These are phyloP conservation scores for Drosophila percnosoma DNA, from an alignment of 2,888 invertebrate species.

Conservation along the genomic window DNA sequence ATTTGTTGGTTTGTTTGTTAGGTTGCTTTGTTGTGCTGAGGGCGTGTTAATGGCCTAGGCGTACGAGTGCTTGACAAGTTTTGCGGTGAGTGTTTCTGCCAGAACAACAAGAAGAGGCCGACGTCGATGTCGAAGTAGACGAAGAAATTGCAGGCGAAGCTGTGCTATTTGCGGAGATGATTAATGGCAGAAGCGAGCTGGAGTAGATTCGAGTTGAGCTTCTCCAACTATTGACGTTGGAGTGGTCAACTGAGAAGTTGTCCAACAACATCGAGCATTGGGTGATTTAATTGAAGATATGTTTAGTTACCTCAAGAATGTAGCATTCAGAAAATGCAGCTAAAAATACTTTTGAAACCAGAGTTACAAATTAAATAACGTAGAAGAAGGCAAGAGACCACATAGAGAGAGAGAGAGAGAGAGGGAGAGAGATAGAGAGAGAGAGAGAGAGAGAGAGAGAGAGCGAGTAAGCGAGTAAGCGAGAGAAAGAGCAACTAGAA, in stretches of 20 bases:
- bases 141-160: constrained; percentile 23
- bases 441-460: background rate
- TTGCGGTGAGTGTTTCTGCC: constrained; percentile 67
- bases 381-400: background rate
- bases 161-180: constrained; percentile 64
- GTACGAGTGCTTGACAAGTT: constrained; percentile 74
- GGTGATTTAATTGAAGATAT: constrained; percentile 28
- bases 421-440: background rate
- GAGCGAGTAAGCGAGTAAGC: background rate
- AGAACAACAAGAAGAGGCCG: background rate
- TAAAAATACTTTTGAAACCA: background rate
- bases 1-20: constrained; percentile 45
- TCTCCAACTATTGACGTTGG: constrained; percentile 18
- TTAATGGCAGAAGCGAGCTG: constrained; percentile 46
- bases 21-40: constrained; percentile 52
- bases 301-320: background rate
- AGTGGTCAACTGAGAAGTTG: constrained; percentile 31
- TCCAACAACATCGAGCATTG: constrained; percentile 7
- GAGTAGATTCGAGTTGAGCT: constrained; percentile 23
- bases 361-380: background rate
- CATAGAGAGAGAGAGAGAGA: background rate
- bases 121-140: background rate
- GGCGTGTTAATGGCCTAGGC: constrained; percentile 78
- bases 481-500: background rate
- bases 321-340: background rate